These are phyloP conservation scores for Ivindomyrus marchei DNA, from an alignment of 2,113 vertebrate genomes.

Conservation along the genomic window DNA sequence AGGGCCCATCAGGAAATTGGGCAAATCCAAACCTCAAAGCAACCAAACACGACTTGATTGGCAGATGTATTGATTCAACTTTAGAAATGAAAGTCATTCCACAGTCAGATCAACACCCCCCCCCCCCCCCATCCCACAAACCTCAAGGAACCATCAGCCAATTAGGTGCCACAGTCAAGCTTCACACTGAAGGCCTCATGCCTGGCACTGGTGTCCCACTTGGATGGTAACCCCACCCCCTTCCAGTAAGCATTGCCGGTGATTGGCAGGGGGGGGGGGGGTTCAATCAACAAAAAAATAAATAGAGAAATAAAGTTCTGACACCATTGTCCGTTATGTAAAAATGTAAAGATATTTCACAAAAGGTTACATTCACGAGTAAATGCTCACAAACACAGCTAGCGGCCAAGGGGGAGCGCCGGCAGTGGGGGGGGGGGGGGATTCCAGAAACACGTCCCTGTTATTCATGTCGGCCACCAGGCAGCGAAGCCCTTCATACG, in stretches of 20 bases:
- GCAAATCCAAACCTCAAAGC: constrained; percentile 26
- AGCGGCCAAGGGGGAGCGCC: neutral
- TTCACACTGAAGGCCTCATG: neutral
- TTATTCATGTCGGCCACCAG: neutral
- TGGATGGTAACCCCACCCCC: neutral
- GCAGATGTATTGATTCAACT: constrained; percentile 1
- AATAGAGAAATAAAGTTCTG: neutral
- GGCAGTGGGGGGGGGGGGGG: neutral
- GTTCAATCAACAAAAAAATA: neutral
- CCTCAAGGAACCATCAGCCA: neutral
- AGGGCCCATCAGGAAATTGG: constrained; percentile 22
- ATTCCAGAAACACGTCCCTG: neutral
- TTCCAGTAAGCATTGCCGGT: neutral
- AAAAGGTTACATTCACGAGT: neutral
- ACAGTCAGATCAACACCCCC: neutral
- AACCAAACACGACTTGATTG: constrained; percentile 23
- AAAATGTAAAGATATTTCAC: neutral
- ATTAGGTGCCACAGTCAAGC: neutral
- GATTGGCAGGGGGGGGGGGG: neutral
- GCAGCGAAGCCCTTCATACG: neutral
- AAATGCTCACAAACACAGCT: neutral
- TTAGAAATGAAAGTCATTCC: constrained; percentile 17
- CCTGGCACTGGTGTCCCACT: neutral
- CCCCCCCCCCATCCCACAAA: neutral
- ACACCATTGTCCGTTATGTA: neutral